Evolutionary conservation across 2,113 vertebrate species (phyloP).

Genomic region (Fregata magnificens): DNA sequence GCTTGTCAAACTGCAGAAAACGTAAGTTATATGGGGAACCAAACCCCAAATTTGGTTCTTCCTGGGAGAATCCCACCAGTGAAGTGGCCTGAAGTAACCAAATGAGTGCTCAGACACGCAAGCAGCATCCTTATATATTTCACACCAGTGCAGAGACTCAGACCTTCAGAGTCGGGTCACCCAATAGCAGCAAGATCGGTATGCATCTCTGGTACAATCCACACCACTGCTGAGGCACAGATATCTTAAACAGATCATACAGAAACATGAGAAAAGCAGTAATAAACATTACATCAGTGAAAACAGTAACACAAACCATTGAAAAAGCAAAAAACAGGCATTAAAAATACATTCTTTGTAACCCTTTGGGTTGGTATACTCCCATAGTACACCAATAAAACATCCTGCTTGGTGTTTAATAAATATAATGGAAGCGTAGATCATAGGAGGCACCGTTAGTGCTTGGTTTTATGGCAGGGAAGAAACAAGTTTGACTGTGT

Average conservation of each 20-base stretch:
- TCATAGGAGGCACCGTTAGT: not conserved
- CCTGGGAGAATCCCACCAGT: not conserved
- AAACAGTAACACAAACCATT: not conserved
- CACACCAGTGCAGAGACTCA: not conserved
- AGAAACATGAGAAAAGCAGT: not conserved
- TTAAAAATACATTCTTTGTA: not conserved
- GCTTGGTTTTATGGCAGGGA: not conserved
- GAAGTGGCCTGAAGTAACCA: not conserved
- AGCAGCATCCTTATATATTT: not conserved
- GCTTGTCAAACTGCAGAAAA: not conserved
- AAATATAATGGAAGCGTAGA: not conserved
- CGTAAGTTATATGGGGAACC: not conserved
- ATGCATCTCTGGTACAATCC: not conserved
- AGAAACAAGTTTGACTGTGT: not conserved
- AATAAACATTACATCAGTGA: not conserved
- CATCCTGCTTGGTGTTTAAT: not conserved
- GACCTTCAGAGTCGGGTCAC: not conserved
- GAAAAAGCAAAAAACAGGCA: not conserved
- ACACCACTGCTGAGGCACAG: not conserved
- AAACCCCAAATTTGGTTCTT: not conserved
- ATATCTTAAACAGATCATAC: not conserved
- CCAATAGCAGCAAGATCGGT: not conserved
- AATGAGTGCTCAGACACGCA: rapidly evolving
- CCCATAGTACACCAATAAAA: not conserved
- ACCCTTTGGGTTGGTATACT: not conserved